Percentiles rank a stretch among this genome's conserved stretches.
These are phyloP conservation scores for Diglossa cyanea DNA, from an alignment of 2,797 vertebrate species.

Conservation along the genomic window DNA sequence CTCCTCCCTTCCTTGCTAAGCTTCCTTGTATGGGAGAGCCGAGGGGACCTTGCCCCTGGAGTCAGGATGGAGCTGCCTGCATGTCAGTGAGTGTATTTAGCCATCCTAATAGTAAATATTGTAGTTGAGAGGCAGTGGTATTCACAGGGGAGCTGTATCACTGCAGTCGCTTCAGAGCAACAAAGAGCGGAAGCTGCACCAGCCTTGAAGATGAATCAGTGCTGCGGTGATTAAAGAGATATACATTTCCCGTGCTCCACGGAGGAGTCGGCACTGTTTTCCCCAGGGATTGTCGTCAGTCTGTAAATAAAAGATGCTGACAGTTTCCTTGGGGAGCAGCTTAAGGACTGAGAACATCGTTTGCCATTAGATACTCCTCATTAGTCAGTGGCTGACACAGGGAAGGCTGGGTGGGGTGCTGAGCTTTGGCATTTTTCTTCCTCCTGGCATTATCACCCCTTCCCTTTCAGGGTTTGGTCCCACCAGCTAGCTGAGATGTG, in stretches of 20 bases:
- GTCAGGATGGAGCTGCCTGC: background rate
- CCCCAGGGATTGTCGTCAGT: background rate
- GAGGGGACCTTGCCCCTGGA: background rate
- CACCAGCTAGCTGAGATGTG: background rate
- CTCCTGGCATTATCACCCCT: background rate
- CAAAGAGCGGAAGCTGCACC: background rate
- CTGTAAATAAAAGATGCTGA: conserved; percentile 45
- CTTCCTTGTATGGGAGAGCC: background rate
- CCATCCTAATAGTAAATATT: conserved; percentile 19
- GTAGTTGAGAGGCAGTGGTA: background rate
- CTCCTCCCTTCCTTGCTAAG: background rate
- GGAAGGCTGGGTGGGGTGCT: background rate
- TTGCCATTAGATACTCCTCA: background rate
- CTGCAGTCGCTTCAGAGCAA: background rate
- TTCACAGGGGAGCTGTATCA: conserved; percentile 38
- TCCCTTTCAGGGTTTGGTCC: background rate
- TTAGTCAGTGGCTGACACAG: background rate
- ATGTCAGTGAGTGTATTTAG: background rate
- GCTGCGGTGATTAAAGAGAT: conserved; percentile 25
- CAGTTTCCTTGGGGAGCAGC: background rate
- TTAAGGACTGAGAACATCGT: background rate
- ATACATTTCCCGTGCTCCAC: background rate
- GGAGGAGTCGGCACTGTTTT: background rate
- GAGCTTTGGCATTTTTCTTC: background rate
- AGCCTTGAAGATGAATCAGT: conserved; percentile 13